Base-by-base conservation (phyloP, 2,888 invertebrate species). In the Drosophila lutescens region DNA sequence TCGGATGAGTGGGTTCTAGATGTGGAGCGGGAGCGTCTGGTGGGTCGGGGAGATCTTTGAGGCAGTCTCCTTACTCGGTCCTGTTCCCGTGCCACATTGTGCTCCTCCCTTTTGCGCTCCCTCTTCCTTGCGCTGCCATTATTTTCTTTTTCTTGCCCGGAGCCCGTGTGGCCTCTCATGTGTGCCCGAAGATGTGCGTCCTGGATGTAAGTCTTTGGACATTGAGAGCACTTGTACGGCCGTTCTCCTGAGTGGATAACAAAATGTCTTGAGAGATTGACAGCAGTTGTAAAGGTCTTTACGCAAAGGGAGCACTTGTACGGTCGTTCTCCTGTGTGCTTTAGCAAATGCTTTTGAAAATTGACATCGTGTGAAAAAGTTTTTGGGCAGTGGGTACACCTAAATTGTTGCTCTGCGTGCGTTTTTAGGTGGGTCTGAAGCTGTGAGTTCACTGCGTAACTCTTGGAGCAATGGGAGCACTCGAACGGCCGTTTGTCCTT, bases 21-120 rank as follows among this genome's bases (percentile, higher is more conserved):
- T 13, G 59, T 56, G 7, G 74, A 65, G 36, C 61, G 34, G 7
- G 26, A 15, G 13, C 69, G 73, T 20, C 71, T 44, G n/a, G 36
- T 17, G 17, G 54, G 30, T 2, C 56, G 58, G 8, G 57, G 26
- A 1, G 80, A 44, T 43, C 80, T 71, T 0, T 47, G 49, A 3
- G 53, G 74, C 34, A 74, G 23, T 5, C 58, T 79, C 7, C 61
- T 57, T n/a, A 86, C 53, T 9, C 88, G 63, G 38, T 81, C 88
- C 2, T 69, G 74, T 17, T 81, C 81, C 2, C 81, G 83, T 5
- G 26, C 26, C 6, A 6, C 30, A 1, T 47, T 70, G 38, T 20
- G 54, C 30, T 46, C 36, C 26, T 70, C 49, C 1, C 20, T 56
- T 1, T 5, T 62, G 72, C 65, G 76, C 4, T 46, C 41, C 26